Evolutionary conservation across 2,797 vertebrate genomes (phyloP), one percentile per base, ranked within the genome.

Genomic region (Tinamus major): DNA sequence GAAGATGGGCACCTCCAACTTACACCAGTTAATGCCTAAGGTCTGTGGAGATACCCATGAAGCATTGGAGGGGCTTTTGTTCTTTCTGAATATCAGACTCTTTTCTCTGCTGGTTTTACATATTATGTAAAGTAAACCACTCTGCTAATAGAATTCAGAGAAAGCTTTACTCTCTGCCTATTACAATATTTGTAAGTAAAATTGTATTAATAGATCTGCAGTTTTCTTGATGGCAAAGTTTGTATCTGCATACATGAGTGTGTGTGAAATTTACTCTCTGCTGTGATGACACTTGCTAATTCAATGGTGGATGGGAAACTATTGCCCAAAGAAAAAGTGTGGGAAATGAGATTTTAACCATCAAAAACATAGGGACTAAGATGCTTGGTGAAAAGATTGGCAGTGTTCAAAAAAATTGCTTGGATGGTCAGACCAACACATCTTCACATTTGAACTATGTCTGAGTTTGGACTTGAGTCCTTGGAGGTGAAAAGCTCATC

Each of bases 1-100:
- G 11, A 90, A 31, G 75, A 51, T 29, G 35, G 18, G 13, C n/a
- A 59, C 0, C 0, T 29, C 4, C 2, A 1, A 21, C 4, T 62
- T 85, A 64, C 6, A 11, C 8, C 1, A 11, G 1, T 48, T 39
- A 27, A 27, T 18, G 24, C 15, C 10, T 56, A 70, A 46, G 58
- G 72, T 11, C 68, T 92, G 33, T 29, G 82, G 63, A 82, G 90
- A 51, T 33, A 27, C 26, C n/a, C 29, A 18, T n/a, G 69, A 79
- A 76, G 11, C 37, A 31, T 31, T 42, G 29, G 37, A 69, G 10
- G 10, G 29, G 24, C 48, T n/a, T 70, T 84, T 75, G 31, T 9
- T 87, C 63, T 68, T 74, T 56, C 44, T 65, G 53, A 78, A 29
- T 68, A 41, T 71, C 48, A 64, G 4, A 8, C 11, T 78, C 29